Conservation (phyloP, 1,140 invertebrate species). For the Dysdera silvatica region DNA sequence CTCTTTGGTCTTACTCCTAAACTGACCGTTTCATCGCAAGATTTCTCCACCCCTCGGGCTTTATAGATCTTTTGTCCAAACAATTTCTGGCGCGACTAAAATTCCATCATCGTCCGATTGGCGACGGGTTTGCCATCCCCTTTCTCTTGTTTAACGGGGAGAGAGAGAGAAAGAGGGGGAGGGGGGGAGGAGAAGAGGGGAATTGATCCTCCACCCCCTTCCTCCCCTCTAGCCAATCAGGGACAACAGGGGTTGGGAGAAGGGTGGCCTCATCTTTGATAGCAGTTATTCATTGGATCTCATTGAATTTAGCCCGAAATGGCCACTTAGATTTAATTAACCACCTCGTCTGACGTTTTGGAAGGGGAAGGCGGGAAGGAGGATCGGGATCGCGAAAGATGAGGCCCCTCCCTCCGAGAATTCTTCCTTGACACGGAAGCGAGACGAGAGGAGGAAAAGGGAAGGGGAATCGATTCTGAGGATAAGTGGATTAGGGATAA, state of each 20-base stretch:
- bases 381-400: neutral
- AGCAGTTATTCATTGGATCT: slow-evolving; percentile 16
- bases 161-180: slow-evolving; percentile 10
- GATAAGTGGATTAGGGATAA: slow-evolving; percentile 33
- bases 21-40: too few relatives aligned
- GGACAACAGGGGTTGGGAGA: slow-evolving; percentile 23
- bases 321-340: slow-evolving; percentile 36
- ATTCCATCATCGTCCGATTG: slow-evolving; percentile 28
- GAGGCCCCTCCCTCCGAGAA: neutral
- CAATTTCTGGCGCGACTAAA: too few relatives aligned
- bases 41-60: too few relatives aligned
- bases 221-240: slow-evolving; percentile 9
- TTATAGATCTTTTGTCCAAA: too few relatives aligned
- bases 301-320: slow-evolving; percentile 33
- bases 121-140: slow-evolving; percentile 3
- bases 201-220: slow-evolving; percentile 19
- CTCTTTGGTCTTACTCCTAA: too few relatives aligned
- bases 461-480: slow-evolving; percentile 18
- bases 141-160: neutral
- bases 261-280: too few relatives aligned
- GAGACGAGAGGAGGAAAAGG: neutral
- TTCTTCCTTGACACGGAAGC: neutral
- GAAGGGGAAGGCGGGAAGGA: neutral
- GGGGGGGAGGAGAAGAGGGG: slow-evolving; percentile 3
- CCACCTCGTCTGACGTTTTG: slow-evolving; percentile 33